Base-by-base conservation (phyloP, 2,797 vertebrate species). In the Nannoperca australis region DNA sequence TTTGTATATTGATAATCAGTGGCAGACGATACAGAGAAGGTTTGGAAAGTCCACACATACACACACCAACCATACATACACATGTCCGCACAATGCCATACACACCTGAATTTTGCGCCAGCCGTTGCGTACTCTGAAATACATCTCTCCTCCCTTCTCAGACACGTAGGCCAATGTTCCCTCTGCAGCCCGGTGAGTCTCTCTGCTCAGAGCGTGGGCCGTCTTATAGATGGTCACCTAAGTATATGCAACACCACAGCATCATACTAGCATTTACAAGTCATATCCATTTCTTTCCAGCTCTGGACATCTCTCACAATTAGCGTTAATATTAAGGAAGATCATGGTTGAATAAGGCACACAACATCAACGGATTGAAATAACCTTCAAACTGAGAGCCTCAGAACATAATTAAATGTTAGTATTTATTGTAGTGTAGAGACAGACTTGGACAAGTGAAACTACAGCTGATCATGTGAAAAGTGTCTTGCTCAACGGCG, bases 41-140 rank as follows among this genome's bases (percentile, higher is more conserved):
- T 22, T n/a, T 2, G 7, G 15, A 13, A 18, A 18, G 18, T n/a
- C 22, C 32, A 61, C 27, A 58, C 9, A 4, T 27, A n/a, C n/a
- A n/a, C n/a, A n/a, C n/a, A n/a, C 8, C 3, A 36, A 55, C 13
- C 36, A 47, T 44, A 55, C 24, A 42, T 2, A 20, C 44, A 36
- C 60, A 1, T 34, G 27, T n/a, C 10, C 12, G 6, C 3, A 30
- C 17, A 51, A n/a, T 17, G 18, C 10, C 24, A 15, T 2, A 73
- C 78, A 67, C 83, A 98, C 97, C 96, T 96, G 96, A 65, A 99
- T 81, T 83, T 96, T 96, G 63, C 93, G 96, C 98, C 97, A 99
- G 42, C 98, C 97, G 0, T 93, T 94, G 81, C 38, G 94, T 38
- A 96, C 91, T 13, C 95, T 96, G 80, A 99, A 81, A 67, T 97